Evolutionary conservation across 2,113 vertebrate species (phyloP), one percentile per base, ranked within the genome.

Genomic region (Phaethon lepturus): DNA sequence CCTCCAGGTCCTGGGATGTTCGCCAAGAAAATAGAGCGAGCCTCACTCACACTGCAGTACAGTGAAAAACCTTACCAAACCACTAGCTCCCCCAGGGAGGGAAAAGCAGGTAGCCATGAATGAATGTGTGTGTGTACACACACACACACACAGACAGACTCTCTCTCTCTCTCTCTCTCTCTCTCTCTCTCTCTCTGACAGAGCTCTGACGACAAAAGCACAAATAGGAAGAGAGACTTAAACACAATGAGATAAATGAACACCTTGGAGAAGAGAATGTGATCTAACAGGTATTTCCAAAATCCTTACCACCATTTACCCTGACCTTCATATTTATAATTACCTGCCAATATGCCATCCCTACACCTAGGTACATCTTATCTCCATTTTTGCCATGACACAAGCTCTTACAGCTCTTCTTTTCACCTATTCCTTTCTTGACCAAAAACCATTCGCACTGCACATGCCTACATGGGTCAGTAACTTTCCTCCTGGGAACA

Each of bases 231-330:
- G 63, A 63, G 50, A 88, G 24, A 73, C 15, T 95, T 85, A 69
- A 84, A 71, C 16, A 44, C 2, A 86, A 13, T 15, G 59, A 78
- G 47, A 72, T 20, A 7, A 86, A 82, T 29, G 2, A 95, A 67
- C 3, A 42, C 38, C n/a, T 56, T 49, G 15, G 50, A 77, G 59
- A 94, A 69, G 6, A 81, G 73, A 96, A 97, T 91, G 86, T 44
- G 69, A 89, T 64, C 93, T 79, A 96, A 94, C 68, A 88, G 80
- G 91, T 93, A 90, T 68, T 96, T 91, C 91, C 66, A 88, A 95
- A 96, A 90, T 56, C 49, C 49, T 95, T 76, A 82, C 68, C 69
- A 64, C 18, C 22, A 73, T n/a, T 82, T 64, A 96, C 29, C 20
- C 26, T 60, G 38, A 52, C 24, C 68, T 12, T 85, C 17, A 17